phyloP scores from a whole-genome alignment of 64 coral and sea anemone genomes.

The Pachyseris speciosa region DNA sequence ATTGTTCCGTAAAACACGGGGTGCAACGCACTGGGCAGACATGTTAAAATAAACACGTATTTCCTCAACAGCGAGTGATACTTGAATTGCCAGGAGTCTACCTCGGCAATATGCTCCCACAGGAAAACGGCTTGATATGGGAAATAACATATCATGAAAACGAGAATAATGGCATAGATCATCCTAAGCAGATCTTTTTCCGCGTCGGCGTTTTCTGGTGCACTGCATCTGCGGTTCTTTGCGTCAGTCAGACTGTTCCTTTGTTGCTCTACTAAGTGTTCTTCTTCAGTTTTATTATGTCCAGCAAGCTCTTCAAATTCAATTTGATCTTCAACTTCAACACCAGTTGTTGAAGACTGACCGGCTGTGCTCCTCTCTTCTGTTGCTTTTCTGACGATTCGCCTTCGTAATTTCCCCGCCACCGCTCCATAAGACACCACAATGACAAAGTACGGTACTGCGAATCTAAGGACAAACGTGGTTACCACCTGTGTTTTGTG shows the following conservation, averaged over 20 bases:
- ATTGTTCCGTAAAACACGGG: too few species aligned
- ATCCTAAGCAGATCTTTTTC: slow-evolving; percentile 57
- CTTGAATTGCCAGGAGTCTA: not conserved
- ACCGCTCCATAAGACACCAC: slow-evolving; percentile 44
- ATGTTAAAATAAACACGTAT: slow-evolving; percentile 38
- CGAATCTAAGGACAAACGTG: slow-evolving; percentile 21
- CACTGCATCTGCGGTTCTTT: not conserved
- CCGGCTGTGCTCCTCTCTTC: not conserved
- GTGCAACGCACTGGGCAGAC: slow-evolving; percentile 60
- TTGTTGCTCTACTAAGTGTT: not conserved
- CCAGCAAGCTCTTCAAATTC: not conserved
- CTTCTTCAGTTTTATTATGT: not conserved
- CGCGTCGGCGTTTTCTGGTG: not conserved
- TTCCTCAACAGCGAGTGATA: not conserved
- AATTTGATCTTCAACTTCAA: not conserved
- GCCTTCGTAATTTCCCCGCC: not conserved
- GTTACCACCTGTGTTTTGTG: too few species aligned
- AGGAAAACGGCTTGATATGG: slow-evolving; percentile 41
- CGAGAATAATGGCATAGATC: slow-evolving; percentile 43
- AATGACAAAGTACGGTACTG: slow-evolving; percentile 31
- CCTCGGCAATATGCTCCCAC: not conserved
- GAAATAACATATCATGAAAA: slow-evolving; percentile 54
- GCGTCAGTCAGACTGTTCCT: not conserved
- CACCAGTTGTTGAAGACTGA: not conserved
- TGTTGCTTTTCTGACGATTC: not conserved